These are phyloP conservation scores for Cyprinodon brontotheroides DNA, from an alignment of 2,113 vertebrate species.

Conservation along the genomic window DNA sequence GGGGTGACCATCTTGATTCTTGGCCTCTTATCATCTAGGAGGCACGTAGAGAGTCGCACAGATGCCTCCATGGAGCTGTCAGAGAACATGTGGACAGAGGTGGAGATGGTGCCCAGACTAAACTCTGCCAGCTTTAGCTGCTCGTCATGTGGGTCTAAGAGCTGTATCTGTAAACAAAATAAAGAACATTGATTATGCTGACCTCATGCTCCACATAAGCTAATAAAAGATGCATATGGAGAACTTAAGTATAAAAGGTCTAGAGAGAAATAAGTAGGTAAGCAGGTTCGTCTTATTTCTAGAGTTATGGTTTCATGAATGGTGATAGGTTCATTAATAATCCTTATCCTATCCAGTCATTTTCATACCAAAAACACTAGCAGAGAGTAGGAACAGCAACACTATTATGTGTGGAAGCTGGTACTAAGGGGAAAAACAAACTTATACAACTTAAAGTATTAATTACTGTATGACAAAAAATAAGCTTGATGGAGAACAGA, in stretches of 20 bases:
- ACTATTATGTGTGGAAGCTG: too few relatives aligned
- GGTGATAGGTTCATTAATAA: background rate
- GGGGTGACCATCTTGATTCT: constrained; percentile 88
- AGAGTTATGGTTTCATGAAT: too few relatives aligned
- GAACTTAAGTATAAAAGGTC: background rate
- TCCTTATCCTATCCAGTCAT: background rate
- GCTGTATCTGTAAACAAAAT: constrained; percentile 47
- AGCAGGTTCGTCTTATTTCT: background rate
- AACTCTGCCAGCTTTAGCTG: constrained; percentile 90
- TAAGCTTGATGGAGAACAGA: too few relatives aligned
- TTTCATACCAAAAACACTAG: too few relatives aligned
- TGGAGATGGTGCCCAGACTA: constrained; percentile 89
- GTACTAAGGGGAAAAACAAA: too few relatives aligned
- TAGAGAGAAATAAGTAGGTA: background rate
- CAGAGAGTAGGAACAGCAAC: too few relatives aligned
- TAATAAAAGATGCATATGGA: background rate
- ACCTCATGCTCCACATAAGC: background rate
- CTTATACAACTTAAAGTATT: too few relatives aligned
- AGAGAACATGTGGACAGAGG: constrained; percentile 87
- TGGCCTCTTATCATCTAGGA: constrained; percentile 92
- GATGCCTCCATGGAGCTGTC: constrained; percentile 88
- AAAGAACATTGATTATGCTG: background rate
- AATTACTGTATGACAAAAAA: too few relatives aligned
- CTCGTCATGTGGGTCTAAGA: constrained; percentile 82
- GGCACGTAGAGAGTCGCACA: constrained; percentile 87